These are phyloP conservation scores for Hedychridium roseum DNA, from an alignment of 2,888 invertebrate species.

Conservation along the genomic window DNA sequence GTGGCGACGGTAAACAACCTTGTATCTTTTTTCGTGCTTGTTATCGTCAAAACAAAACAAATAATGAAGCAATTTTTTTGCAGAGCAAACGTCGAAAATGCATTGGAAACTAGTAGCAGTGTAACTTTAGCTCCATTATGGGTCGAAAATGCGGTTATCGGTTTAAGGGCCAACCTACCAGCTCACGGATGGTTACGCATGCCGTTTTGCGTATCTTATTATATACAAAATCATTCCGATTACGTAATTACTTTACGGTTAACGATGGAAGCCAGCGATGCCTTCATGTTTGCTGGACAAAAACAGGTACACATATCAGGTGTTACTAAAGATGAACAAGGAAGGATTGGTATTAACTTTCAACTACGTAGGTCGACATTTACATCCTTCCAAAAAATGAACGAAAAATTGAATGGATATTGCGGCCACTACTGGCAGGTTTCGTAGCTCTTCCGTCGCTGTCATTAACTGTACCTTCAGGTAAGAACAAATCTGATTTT, in stretches of 20 bases:
- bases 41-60: no score
- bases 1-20: constrained; percentile 68
- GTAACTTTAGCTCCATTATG: constrained; percentile 68
- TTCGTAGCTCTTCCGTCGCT: constrained; percentile 69
- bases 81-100: constrained; percentile 49
- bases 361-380: constrained; percentile 55
- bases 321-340: neutral
- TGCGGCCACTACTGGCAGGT: constrained; percentile 76
- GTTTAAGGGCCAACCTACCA: constrained; percentile 72
- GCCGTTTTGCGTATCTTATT: constrained; percentile 76
- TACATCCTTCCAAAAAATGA: constrained; percentile 69
- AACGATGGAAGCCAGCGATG: constrained; percentile 83
- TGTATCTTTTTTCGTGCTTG: no score
- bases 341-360: neutral
- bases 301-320: constrained; percentile 78
- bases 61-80: no score
- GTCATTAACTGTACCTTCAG: constrained; percentile 63
- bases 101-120: constrained; percentile 64
- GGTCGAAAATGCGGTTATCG: constrained; percentile 71
- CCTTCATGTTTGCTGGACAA: constrained; percentile 95
- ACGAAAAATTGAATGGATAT: constrained; percentile 75
- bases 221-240: constrained; percentile 76
- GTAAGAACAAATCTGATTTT: constrained; percentile 43
- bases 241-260: constrained; percentile 77
- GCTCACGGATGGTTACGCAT: constrained; percentile 78